Evolutionary conservation across 2,888 invertebrate genomes (phyloP).

Genomic region (Melolontha melolontha): DNA sequence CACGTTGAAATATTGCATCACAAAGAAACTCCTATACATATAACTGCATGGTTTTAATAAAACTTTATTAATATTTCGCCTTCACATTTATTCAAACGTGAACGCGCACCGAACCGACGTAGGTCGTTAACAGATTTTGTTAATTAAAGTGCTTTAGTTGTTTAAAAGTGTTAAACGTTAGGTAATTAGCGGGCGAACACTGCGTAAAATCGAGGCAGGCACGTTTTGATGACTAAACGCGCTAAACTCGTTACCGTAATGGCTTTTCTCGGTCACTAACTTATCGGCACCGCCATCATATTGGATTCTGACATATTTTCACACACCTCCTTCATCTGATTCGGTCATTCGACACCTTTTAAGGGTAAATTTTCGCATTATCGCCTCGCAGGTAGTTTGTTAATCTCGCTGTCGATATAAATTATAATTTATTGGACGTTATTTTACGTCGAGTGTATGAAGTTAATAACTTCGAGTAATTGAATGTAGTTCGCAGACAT

Average conservation of each 20-base stretch:
- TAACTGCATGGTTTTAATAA: background rate
- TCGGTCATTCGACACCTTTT: constrained; percentile 26
- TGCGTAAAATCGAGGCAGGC: constrained; percentile 40
- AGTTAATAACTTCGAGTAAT: constrained; percentile 7
- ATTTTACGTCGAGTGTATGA: background rate
- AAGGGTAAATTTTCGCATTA: constrained; percentile 19
- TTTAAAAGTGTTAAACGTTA: constrained; percentile 33
- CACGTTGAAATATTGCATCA: too few relatives aligned
- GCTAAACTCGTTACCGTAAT: constrained; percentile 43
- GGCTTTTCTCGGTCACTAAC: constrained; percentile 43
- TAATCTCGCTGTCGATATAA: constrained; percentile 27
- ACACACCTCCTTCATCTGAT: constrained; percentile 17
- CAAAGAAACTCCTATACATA: too few relatives aligned
- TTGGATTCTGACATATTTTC: constrained; percentile 33
- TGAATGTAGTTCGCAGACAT: too few relatives aligned
- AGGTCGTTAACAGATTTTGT: constrained; percentile 37
- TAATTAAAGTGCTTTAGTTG: constrained; percentile 38
- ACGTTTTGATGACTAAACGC: constrained; percentile 42
- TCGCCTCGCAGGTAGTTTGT: constrained; percentile 14
- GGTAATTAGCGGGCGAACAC: constrained; percentile 32
- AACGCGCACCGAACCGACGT: background rate
- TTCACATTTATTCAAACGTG: too few relatives aligned
- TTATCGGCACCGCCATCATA: constrained; percentile 37
- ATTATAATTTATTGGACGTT: constrained; percentile 19
- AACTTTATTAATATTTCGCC: background rate